Base-by-base conservation (phyloP, 2,888 invertebrate genomes). In the Lomographa bimaculata region DNA sequence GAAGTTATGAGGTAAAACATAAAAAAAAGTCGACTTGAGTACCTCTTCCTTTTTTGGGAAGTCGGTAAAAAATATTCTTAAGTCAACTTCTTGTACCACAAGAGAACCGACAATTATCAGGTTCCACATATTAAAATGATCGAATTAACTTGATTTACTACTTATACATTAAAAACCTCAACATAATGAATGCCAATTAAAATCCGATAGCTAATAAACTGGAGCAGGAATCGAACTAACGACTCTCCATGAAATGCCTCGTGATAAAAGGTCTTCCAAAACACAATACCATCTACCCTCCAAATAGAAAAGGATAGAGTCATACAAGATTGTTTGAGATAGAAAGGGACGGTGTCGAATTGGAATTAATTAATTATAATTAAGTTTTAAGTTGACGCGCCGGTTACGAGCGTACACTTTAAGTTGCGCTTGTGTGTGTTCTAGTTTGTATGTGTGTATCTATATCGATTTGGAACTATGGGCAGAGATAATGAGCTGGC, bases 311-410 rank as follows among this genome's bases (percentile, higher is more conserved):
- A 73, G 61, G 85, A 87, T 50, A 56, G 65, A 46, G 46, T 71
- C 77, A 91, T 73, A 75, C 79, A 90, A 91, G 90, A 90, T 80
- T 59, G 50, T 43, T 39, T 57, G 44, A 40, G 81, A 50, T 67
- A 53, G 85, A 87, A 68, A 73, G 76, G 76, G 84, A 89, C 65
- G 68, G 71, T 66, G 70, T 73, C 75, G 91, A 92, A 92, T 92
- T 92, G 91, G 92, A 92, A 92, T 93, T 92, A 93, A 92, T 93
- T 93, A 93, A 94, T 93, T 93, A 93, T 93, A 93, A 94, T 93
- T 93, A 93, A 93, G 93, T 93, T 93, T 89, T 93, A 92, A 93
- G 93, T 93, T 92, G 92, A 91, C 91, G 91, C 90, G 90, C 82
- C 79, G 79, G 85, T 89, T 87, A 89, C 84, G 84, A 79, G 79